phyloP scores from a whole-genome alignment of 2,888 invertebrate species.

The Cerastoderma edule region DNA sequence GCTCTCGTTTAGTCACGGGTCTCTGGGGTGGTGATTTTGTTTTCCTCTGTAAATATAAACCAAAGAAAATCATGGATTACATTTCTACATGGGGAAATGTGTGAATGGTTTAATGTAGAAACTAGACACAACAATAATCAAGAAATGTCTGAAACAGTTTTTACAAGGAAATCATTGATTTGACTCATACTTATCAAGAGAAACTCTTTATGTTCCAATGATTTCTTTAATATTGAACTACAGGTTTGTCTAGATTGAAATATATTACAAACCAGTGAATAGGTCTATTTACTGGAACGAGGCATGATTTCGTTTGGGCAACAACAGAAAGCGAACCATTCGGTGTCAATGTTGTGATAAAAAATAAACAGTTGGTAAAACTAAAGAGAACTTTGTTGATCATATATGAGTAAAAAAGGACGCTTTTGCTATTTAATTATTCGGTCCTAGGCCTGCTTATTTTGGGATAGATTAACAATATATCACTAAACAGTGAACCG shows the following conservation, averaged over 20 bases:
- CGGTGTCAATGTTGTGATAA: too few species aligned
- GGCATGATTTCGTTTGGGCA: too few species aligned
- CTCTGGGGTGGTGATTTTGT: neutral
- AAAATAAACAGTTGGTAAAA: too few species aligned
- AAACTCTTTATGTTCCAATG: too few species aligned
- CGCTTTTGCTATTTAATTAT: neutral
- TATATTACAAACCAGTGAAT: too few species aligned
- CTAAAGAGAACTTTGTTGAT: too few species aligned
- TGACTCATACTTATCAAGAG: too few species aligned
- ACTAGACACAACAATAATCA: neutral
- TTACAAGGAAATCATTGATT: neutral
- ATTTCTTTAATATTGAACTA: too few species aligned
- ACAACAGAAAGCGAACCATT: too few species aligned
- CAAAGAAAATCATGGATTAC: neutral
- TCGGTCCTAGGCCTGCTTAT: neutral
- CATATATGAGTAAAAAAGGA: too few species aligned
- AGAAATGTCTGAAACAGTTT: neutral
- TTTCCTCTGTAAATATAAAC: neutral
- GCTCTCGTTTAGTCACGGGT: neutral
- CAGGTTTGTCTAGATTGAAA: too few species aligned
- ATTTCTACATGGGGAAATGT: neutral
- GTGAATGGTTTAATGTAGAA: neutral
- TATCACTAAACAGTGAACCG: neutral
- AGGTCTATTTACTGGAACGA: too few species aligned
- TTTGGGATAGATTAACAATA: neutral